Percentiles rank a stretch among this genome's conserved stretches.
These are phyloP conservation scores for Pseudomyrmex concolor DNA, from an alignment of 1,140 invertebrate species.

Conservation along the genomic window DNA sequence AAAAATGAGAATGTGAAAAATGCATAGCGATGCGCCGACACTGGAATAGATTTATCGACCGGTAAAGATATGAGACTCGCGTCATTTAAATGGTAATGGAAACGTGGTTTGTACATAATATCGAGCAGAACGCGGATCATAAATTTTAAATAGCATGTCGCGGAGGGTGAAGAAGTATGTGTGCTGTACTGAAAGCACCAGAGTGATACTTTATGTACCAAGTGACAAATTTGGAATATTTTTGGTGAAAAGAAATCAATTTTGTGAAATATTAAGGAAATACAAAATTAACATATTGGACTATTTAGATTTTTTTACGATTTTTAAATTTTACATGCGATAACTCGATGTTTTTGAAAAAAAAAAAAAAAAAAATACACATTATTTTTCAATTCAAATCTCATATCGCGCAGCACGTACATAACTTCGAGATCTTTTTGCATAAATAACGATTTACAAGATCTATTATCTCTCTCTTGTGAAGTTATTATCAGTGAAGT, in stretches of 20 bases:
- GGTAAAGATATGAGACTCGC: constrained; percentile 46
- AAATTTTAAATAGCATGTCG: constrained; percentile 31
- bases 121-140: constrained; percentile 35
- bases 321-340: no score
- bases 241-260: neutral
- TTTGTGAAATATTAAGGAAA: neutral
- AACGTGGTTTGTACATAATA: constrained; percentile 58
- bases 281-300: neutral
- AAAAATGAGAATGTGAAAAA: constrained; percentile 52
- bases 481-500: constrained; percentile 7
- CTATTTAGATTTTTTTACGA: no score
- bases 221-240: constrained; percentile 32
- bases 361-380: no score
- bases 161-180: constrained; percentile 1
- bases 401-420: neutral
- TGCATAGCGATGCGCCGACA: constrained; percentile 44
- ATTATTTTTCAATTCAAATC: neutral
- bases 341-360: no score
- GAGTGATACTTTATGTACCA: constrained; percentile 6
- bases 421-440: neutral
- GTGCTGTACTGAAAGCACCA: neutral
- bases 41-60: constrained; percentile 57
- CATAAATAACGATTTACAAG: constrained; percentile 11
- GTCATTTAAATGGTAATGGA: constrained; percentile 60
- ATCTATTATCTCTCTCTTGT: constrained; percentile 24